Evolutionary conservation across 2,888 invertebrate species (phyloP), one percentile per base, ranked within the genome.

Genomic region (Strigamia transsilvanica): DNA sequence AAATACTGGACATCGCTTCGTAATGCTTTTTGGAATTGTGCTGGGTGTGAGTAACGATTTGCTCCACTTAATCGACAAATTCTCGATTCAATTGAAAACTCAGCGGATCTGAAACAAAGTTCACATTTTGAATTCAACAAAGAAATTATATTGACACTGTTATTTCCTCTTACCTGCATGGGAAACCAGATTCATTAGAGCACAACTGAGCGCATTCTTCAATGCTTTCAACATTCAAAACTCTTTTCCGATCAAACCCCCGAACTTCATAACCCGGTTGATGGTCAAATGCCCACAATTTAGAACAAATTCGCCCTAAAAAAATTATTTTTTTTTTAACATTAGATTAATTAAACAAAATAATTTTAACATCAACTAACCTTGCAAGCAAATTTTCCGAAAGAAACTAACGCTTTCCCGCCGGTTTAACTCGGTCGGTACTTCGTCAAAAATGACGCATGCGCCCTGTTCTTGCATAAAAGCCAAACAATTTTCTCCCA

Each of bases 261-360:
- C 93, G 91, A 84, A 95, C 88, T 85, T 92, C 91, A 85, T 93
- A 93, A 12, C 94, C 94, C 12, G 93, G 92, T 80, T 93, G 92
- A 85, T 91, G 91, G 86, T 95, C 94, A 81, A 94, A 89, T 42
- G 92, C 90, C 95, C 95, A 95, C 85, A 92, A 21, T 15, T 80
- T 80, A 15, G 80, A 38, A 80, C 80, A 80, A 15, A 42, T 27
- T 4, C 27, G 46, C 9, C 80, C 80, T 80, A 46, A n/a, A 15
- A 73, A 73, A 27, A 27, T 21, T 21, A 32, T 18, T 79, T 34
- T 34, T 15, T n/a, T 23, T 3, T 4, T 3, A 21, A 79, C 2
- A 79, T 34, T 79, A 10, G 41, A 79, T 13, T 10, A 9, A 73
- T 32, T 73, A 73, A 13, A 13, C 6, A 73, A 73, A 32, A 32